Evolutionary conservation across 2,797 vertebrate species (phyloP).

Genomic region (Poeciliopsis paucimaculata): DNA sequence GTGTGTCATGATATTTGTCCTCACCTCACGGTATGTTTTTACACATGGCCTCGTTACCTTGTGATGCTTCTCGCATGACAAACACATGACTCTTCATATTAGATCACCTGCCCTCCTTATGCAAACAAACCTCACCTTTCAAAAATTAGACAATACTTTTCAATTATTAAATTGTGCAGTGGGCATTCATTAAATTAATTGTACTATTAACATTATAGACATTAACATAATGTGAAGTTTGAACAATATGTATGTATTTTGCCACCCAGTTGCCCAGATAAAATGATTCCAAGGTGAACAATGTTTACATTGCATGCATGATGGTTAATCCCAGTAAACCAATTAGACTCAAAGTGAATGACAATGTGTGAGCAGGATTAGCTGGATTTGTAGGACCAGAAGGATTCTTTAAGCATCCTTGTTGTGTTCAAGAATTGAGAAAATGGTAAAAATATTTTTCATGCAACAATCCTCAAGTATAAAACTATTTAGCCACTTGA

Average conservation of each 20-base stretch:
- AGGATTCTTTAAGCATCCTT: neutral
- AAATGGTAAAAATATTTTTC: neutral
- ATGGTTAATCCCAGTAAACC: neutral
- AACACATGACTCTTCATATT: neutral
- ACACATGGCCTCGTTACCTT: neutral
- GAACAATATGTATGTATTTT: neutral
- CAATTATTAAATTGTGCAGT: neutral
- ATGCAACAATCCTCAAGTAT: neutral
- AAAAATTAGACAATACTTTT: neutral
- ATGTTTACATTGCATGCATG: neutral
- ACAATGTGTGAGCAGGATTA: neutral
- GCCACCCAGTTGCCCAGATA: neutral
- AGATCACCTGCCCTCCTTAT: slow-evolving; percentile 4
- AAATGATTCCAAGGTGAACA: neutral
- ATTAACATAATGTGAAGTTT: neutral
- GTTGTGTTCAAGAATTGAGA: neutral
- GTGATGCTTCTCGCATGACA: slow-evolving; percentile 3
- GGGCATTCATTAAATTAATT: neutral
- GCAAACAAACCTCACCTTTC: slow-evolving; percentile 3
- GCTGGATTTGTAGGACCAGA: neutral
- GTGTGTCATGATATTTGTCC: neutral
- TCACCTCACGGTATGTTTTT: slow-evolving; percentile 3
- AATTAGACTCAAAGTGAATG: neutral
- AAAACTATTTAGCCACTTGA: no score
- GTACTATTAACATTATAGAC: neutral